Evolutionary conservation across 1,140 invertebrate genomes (phyloP), one percentile per base, ranked within the genome.

Genomic region (Muscidifurax raptorellus): DNA sequence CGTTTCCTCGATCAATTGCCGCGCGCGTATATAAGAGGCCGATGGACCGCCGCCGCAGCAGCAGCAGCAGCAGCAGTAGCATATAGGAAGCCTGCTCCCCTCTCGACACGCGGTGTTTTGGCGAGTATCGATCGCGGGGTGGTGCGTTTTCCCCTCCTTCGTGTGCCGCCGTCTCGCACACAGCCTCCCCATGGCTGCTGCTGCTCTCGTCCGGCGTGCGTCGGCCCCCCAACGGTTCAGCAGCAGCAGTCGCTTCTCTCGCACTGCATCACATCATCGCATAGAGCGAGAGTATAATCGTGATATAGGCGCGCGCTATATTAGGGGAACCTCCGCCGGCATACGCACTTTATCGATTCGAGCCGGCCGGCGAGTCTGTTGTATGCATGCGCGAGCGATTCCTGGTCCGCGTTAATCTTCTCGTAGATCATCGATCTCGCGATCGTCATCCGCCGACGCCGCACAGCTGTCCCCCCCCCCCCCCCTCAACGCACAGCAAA

Each of bases 91-190:
- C 32, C 4, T 52, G 64, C 32, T 12, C 52, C 40, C 44, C 47
- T 15, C 74, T 59, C 59, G 36, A 13, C 40, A 10, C 30, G 32
- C 27, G 59, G 77, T 75, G 87, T 90, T 90, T 90, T 78, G 87
- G 87, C 80, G 85, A 90, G 90, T 91, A 91, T 91, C 90, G 90
- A 91, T 91, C 90, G 88, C 22, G 52, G 22, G 52, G 52, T 59
- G 88, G n/a, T 59, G 76, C 82, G 13, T 27, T 44, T 18, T 47
- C 30, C 76, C 77, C 78, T 36, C 59, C 25, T 1, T 9, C n/a
- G 36, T 7, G 13, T 7, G 25, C 36, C 59, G 36, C 25, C 44
- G 27, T 66, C 78, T 44, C 52, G 30, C 28, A 66, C 25, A 28
- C 32, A 75, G 79, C 36, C 67, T 72, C 69, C 80, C 71, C 72